Evolutionary conservation across 1,140 invertebrate species (phyloP), one percentile per base, ranked within the genome.

Genomic region (Cataglyphis hispanica): DNA sequence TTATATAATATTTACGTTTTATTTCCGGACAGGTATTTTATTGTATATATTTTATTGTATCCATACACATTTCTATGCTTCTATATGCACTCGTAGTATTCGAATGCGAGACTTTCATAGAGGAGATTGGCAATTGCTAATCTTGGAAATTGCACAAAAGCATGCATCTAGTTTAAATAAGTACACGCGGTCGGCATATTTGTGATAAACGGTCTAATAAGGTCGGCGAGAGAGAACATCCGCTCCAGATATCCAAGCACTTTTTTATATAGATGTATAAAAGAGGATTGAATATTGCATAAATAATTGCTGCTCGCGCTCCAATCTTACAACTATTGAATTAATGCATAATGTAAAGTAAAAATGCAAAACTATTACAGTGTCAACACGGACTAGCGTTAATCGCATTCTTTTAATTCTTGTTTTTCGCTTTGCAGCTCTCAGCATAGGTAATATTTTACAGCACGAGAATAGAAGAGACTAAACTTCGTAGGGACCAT

Each of bases 131-230:
- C 67, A 83, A 61, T 83, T 74, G 78, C 25, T 83, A 83, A 83
- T 83, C 78, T 83, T 83, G 78, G 37, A 72, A 83, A 83, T 83
- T 72, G 78, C 56, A 7, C 53, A 83, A 37, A 83, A 83, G 78
- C 53, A 83, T 83, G 67, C 66, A 34, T 22, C 67, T 60, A 83
- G 67, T 83, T 83, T 83, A 83, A 67, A 83, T 83, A 83, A 83
- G 66, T 72, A 61, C 37, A 50, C 19, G 67, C 67, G 10, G 16
- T 83, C 58, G 78, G 19, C 67, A 43, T 11, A 58, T 40, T 81
- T 3, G 53, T 70, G 58, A 81, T 67, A 81, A 81, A 81, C 53
- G 53, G 27, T 25, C 50, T 72, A 46, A 61, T 72, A 53, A 81
- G 34, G 13, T 40, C 67, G 27, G 19, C 53, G 43, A 11, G 43